A percentile compares a stretch with the other conserved stretches of the same genome.
Evolutionary conservation across 2,797 vertebrate species (phyloP).

Genomic region (Cryptoprocta ferox): DNA sequence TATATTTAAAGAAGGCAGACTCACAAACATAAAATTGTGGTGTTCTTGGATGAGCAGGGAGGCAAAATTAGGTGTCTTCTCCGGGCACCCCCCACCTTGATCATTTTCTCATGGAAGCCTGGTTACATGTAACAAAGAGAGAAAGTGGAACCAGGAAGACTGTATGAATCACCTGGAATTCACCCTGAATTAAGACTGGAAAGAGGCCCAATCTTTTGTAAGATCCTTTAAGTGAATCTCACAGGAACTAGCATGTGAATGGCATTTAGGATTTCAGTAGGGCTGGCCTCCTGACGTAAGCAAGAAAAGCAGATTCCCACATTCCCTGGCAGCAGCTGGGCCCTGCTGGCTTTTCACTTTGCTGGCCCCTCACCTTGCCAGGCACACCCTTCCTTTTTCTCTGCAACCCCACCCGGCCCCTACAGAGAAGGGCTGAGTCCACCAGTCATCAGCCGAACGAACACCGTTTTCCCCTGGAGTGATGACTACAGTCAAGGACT

Average conservation of each 20-base stretch:
- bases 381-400: not conserved
- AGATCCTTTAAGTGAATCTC: not conserved
- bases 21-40: not conserved
- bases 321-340: not conserved
- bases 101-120: not conserved
- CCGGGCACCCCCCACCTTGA: not conserved
- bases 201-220: not conserved
- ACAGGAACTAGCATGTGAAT: not conserved
- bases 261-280: not conserved
- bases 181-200: not conserved
- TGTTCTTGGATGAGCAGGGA: not conserved
- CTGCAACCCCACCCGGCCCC: not conserved
- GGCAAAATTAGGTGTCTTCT: not conserved
- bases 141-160: not conserved
- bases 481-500: not conserved
- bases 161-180: not conserved
- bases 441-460: not conserved
- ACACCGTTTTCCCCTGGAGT: not conserved
- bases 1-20: not conserved
- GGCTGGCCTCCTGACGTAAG: not conserved
- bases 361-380: not conserved
- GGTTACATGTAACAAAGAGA: not conserved
- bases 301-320: not conserved
- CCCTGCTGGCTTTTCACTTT: not conserved
- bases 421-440: not conserved